Base-by-base conservation (phyloP, 2,797 vertebrate species). In the Moxostoma hubbsi region DNA sequence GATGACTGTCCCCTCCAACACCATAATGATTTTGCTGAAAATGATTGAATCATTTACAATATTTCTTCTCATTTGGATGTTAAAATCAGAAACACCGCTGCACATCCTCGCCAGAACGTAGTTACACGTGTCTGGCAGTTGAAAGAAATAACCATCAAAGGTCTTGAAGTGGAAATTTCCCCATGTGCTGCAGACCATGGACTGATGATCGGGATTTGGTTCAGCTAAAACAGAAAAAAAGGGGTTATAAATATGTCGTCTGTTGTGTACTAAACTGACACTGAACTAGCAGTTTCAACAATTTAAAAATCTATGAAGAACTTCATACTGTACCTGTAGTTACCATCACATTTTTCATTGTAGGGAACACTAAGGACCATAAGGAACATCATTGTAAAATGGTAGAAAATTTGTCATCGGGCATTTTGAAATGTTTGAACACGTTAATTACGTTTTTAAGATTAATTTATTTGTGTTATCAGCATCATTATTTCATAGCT, bases 181-280 rank as follows among this genome's bases (percentile, higher is more conserved):
- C 94, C 94, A 95, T 49, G 93, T 94, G 71, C 94, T 95, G 90
- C 94, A 95, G 73, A 92, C 85, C n/a, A 84, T 86, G 13, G 81
- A 67, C 0, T 85, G 85, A 57, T 91, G 85, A 58, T 85, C 80
- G 1, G 79, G 4, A 24, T 5, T 87, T 13, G 80, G 24, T 61
- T 84, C 87, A 92, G 10, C 24, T 69, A 6, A 54, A 18, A 2
- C 18, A 77, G 53, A 77, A 46, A 13, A 6, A 64, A 36, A 36
- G 5, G 5, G 24, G 5, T 53, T 15, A 5, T 11, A 5, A 63
- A 43, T 12, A 36, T 36, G 7, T 5, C 9, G n/a, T 63, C 36
- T 16, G 13, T 36, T 36, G 36, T 36, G 36, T 36, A 4, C 36
- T 36, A 36, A 15, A 16, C 7, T 43, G n/a, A 57, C 12, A 43